Evolutionary conservation across 2,797 vertebrate genomes (phyloP).

Genomic region (Acipenser transmontanus): DNA sequence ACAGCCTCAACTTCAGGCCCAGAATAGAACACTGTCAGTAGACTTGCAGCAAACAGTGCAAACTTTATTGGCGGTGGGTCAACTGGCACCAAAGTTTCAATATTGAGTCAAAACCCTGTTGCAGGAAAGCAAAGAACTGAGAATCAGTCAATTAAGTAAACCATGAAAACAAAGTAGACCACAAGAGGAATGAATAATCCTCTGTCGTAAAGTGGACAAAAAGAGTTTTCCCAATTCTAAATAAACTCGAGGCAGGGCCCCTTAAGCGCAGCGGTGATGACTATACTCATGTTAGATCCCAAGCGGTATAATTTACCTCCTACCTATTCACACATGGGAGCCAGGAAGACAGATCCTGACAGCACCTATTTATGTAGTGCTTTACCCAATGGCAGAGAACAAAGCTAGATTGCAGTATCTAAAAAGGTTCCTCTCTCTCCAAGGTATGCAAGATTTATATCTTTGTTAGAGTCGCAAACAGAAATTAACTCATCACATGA

Average conservation of each 20-base stretch:
- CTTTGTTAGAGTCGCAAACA: not conserved
- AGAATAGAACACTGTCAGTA: no score
- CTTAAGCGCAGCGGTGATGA: rapidly evolving
- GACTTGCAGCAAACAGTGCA: no score
- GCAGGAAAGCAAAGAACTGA: no score
- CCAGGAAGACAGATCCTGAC: slow-evolving; percentile 9
- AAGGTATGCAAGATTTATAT: slow-evolving; percentile 6
- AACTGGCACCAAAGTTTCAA: no score
- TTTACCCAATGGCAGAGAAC: slow-evolving; percentile 5
- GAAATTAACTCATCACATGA: not conserved
- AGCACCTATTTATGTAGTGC: slow-evolving; percentile 7
- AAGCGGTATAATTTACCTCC: not conserved
- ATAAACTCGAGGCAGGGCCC: not conserved
- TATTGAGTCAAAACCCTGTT: no score
- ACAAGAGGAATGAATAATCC: slow-evolving; percentile 6
- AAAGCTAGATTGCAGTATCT: not conserved
- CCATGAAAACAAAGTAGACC: slow-evolving; percentile 5
- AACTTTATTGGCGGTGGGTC: no score
- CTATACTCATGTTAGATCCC: not conserved
- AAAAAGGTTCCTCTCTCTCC: not conserved
- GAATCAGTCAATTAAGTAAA: not conserved
- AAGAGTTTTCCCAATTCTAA: slow-evolving; percentile 1
- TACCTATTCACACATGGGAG: not conserved
- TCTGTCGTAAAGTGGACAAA: not conserved
- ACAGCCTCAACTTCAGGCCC: no score